Evolutionary conservation across 2,113 vertebrate genomes (phyloP).

Genomic region (Drymodes brunneopygia): DNA sequence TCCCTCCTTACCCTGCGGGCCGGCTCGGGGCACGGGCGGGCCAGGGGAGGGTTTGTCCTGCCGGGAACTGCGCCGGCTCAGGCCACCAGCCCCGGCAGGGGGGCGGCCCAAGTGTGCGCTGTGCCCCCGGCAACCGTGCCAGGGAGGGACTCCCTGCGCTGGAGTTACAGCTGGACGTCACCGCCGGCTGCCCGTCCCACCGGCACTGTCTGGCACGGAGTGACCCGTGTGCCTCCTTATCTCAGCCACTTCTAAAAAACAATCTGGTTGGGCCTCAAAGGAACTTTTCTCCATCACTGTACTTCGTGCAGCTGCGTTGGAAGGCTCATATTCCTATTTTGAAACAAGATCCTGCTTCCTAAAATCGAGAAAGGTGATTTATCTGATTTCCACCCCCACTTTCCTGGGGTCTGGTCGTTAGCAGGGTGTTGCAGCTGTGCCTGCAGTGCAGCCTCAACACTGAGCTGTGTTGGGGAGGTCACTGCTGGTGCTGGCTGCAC

Average conservation of each 20-base stretch:
- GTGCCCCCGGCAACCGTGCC: fast-evolving
- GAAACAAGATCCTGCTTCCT: background rate
- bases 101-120: fast-evolving
- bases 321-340: background rate
- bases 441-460: background rate
- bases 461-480: fast-evolving
- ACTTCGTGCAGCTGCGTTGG: background rate
- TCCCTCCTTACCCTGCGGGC: too few species aligned
- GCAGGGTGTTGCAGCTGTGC: background rate
- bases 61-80: fast-evolving
- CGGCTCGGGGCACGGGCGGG: background rate
- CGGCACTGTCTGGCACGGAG: fast-evolving
- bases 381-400: background rate
- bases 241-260: background rate
- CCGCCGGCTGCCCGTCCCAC: too few species aligned
- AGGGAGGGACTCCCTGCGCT: fast-evolving
- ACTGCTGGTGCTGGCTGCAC: background rate
- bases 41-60: background rate
- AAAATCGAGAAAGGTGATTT: too few species aligned
- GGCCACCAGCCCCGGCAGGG: fast-evolving
- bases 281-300: background rate
- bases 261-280: fast-evolving
- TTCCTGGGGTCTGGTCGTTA: too few species aligned
- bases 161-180: fast-evolving
- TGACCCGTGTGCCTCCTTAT: fast-evolving